phyloP scores from a whole-genome alignment of 64 coral and sea anemone species.

The Cladopsammia gracilis region DNA sequence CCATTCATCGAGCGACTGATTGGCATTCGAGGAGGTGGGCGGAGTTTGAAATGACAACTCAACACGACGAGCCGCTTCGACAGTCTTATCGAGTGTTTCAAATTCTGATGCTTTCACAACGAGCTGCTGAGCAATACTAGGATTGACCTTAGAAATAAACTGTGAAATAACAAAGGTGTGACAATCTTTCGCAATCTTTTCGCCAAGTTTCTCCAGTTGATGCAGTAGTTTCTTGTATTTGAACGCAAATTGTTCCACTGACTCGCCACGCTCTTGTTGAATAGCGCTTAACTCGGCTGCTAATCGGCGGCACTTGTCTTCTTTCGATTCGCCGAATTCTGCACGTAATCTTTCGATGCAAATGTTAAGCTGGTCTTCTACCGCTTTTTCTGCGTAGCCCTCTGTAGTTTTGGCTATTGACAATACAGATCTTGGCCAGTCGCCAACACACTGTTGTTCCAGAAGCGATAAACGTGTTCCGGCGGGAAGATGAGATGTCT shows the following conservation, averaged over 20 bases:
- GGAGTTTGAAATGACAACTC: not conserved
- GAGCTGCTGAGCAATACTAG: not conserved
- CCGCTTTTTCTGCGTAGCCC: not conserved
- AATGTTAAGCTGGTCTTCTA: not conserved
- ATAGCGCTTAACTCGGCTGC: not conserved
- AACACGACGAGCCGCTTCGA: not conserved
- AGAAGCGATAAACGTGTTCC: not conserved
- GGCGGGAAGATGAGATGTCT: not conserved
- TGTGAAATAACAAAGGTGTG: not conserved
- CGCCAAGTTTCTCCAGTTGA: not conserved
- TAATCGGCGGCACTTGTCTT: not conserved
- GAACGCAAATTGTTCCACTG: not conserved
- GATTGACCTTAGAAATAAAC: conserved; percentile 1
- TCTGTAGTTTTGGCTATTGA: not conserved
- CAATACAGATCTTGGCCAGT: not conserved
- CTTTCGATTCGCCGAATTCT: not conserved
- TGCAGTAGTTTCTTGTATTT: conserved; percentile 6
- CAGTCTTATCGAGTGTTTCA: not conserved
- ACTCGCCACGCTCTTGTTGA: not conserved
- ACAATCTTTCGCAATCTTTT: conserved; percentile 11
- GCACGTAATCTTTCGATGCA: not conserved
- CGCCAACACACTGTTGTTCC: too few relatives aligned
- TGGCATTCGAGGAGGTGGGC: not conserved
- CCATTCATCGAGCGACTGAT: not conserved
- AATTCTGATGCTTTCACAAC: not conserved